These are phyloP conservation scores for Scaptomyza hsui DNA, from an alignment of 1,140 invertebrate genomes.

Conservation along the genomic window DNA sequence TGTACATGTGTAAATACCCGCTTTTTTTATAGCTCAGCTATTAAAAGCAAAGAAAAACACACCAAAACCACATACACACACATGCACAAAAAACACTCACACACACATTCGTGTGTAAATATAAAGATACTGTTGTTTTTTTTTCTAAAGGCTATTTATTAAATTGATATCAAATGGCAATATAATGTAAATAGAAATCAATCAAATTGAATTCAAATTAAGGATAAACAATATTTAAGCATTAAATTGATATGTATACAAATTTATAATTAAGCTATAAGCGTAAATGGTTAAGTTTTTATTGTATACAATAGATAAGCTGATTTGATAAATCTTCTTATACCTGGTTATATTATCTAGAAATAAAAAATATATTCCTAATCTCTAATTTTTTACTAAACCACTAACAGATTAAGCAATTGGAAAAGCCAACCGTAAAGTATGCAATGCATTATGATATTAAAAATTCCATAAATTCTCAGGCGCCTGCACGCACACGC, in stretches of 20 bases:
- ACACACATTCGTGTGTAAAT: conserved; percentile 14
- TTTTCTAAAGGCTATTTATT: conserved; percentile 34
- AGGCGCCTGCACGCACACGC: conserved; percentile 30
- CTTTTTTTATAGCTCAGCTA: conserved; percentile 56
- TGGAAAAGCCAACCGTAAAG: conserved; percentile 41
- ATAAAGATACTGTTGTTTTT: conserved; percentile 6
- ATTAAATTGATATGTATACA: background rate
- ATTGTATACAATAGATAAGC: background rate
- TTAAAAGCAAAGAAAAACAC: conserved; percentile 38
- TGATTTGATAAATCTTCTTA: background rate
- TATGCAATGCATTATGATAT: conserved; percentile 58
- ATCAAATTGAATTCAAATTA: conserved; percentile 7
- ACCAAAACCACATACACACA: conserved; percentile 1
- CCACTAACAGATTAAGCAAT: background rate
- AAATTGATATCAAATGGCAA: conserved; percentile 36
- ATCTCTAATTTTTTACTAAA: background rate
- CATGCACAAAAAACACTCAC: conserved; percentile 9
- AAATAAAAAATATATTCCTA: conserved; percentile 3
- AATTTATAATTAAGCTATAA: background rate
- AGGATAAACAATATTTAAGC: conserved; percentile 15
- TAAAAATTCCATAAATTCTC: conserved; percentile 66
- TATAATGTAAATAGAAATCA: conserved; percentile 22
- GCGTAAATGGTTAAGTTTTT: background rate
- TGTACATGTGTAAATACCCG: conserved; percentile 65
- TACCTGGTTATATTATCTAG: background rate